Conservation (phyloP, 2,113 vertebrate genomes). For the Danionella cerebrum region DNA sequence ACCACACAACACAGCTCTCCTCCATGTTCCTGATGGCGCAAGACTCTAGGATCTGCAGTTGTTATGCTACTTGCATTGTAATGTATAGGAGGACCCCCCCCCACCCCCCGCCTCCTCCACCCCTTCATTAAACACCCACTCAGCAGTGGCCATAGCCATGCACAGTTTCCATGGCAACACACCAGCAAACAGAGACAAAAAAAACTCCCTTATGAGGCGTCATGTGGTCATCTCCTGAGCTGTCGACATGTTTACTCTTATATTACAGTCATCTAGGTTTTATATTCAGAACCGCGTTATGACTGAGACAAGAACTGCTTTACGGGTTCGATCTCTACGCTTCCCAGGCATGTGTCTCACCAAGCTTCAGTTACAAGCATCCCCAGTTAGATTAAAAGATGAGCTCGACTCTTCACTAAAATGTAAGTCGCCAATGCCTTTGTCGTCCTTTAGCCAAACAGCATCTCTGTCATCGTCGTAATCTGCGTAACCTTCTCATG, state of each 20-base stretch:
- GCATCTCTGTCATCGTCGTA: slow-evolving; percentile 14
- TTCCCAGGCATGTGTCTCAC: too few relatives aligned
- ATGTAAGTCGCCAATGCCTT: background rate
- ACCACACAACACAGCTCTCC: background rate
- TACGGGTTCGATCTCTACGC: background rate
- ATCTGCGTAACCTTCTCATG: slow-evolving; percentile 25
- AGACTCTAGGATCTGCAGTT: slow-evolving; percentile 6
- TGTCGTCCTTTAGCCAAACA: slow-evolving; percentile 15
- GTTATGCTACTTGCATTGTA: slow-evolving; percentile 38
- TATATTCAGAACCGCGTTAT: background rate
- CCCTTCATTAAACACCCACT: slow-evolving; percentile 41
- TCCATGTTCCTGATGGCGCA: background rate
- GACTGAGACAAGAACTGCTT: background rate
- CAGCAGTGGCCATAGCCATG: slow-evolving; percentile 39
- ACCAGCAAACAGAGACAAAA: slow-evolving; percentile 34
- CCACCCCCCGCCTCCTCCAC: slow-evolving; percentile 14
- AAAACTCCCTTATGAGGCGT: slow-evolving; percentile 26
- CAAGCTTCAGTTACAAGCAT: background rate
- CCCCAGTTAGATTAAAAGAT: background rate
- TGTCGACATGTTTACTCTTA: too few relatives aligned
- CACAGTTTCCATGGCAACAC: slow-evolving; percentile 43
- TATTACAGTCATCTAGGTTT: background rate
- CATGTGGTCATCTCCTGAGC: too few relatives aligned
- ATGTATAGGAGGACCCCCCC: slow-evolving; percentile 31
- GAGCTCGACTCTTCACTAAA: background rate